phyloP scores from a whole-genome alignment of 2,797 vertebrate genomes.

The Centropyge bicolor region DNA sequence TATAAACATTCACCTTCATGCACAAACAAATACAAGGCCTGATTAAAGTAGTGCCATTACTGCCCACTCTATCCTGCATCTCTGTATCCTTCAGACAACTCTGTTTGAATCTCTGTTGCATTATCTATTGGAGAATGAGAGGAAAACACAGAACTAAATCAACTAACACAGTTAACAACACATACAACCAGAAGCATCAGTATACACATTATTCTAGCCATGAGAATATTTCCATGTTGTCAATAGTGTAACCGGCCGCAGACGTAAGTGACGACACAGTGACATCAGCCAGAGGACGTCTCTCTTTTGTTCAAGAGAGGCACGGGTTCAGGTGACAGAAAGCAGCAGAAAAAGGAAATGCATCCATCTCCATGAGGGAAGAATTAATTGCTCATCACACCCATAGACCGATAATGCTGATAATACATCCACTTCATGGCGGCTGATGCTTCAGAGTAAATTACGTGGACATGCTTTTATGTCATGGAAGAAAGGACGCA shows the following conservation, averaged over 20 bases:
- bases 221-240: constrained; percentile 31
- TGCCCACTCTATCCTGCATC: background rate
- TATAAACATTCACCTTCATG: background rate
- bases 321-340: constrained; percentile 18
- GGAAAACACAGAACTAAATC: background rate
- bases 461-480: constrained; percentile 35
- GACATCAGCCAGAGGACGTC: constrained; percentile 39
- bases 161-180: constrained; percentile 8
- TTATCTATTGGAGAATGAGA: constrained; percentile 1
- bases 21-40: background rate
- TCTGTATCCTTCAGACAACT: background rate
- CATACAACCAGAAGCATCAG: background rate
- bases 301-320: constrained; percentile 34
- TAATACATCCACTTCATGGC: constrained; percentile 22
- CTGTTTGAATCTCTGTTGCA: background rate
- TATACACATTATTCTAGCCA: background rate
- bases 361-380: constrained; percentile 19
- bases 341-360: constrained; percentile 27
- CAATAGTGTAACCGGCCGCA: constrained; percentile 10
- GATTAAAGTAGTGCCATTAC: background rate
- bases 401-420: constrained; percentile 9
- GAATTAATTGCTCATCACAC: constrained; percentile 37
- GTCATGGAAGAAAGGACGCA: constrained; percentile 9
- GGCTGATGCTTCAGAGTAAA: constrained; percentile 27
- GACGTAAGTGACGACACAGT: constrained; percentile 10